Percentiles rank a stretch among this genome's conserved stretches.
Conservation (phyloP, 2,888 invertebrate species). For the Hetaerina titia region DNA sequence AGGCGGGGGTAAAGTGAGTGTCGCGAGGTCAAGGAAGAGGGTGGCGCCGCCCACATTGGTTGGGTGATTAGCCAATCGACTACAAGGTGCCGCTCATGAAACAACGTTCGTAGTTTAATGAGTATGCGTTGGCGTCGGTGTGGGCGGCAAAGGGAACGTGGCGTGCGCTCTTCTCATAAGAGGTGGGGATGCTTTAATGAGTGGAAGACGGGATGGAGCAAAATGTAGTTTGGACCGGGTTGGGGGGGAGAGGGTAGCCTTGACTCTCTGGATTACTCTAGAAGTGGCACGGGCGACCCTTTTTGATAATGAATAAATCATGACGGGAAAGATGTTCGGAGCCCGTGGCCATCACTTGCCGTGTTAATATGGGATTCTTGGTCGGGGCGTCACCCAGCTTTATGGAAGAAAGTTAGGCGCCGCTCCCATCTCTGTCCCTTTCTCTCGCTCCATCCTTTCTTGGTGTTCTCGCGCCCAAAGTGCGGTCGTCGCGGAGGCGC, state of each 20-base stretch:
- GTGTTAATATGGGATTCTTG: slow-evolving; percentile 15
- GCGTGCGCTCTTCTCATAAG: not conserved
- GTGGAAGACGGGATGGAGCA: not conserved
- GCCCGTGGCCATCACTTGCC: slow-evolving; percentile 27
- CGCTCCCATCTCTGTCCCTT: not conserved
- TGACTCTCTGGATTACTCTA: not conserved
- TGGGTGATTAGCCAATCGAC: not conserved
- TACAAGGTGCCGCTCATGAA: not conserved
- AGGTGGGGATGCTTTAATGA: not conserved
- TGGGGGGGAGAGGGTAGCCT: not conserved
- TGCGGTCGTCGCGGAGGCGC: not conserved
- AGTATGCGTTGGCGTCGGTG: not conserved
- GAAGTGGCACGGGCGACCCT: slow-evolving; percentile 18
- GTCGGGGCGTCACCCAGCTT: not conserved
- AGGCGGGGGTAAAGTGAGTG: not conserved
- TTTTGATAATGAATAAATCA: slow-evolving; percentile 64
- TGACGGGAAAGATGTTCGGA: slow-evolving; percentile 33
- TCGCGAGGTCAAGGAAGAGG: not conserved
- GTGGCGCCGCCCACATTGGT: not conserved
- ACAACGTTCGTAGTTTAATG: not conserved
- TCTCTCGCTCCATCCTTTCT: not conserved
- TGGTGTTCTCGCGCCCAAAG: not conserved
- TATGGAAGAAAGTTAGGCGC: slow-evolving; percentile 30
- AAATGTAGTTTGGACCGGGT: not conserved
- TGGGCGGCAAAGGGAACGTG: not conserved